Conservation (phyloP, 2,888 invertebrate species). For the Reticulitermes lucifugus region DNA sequence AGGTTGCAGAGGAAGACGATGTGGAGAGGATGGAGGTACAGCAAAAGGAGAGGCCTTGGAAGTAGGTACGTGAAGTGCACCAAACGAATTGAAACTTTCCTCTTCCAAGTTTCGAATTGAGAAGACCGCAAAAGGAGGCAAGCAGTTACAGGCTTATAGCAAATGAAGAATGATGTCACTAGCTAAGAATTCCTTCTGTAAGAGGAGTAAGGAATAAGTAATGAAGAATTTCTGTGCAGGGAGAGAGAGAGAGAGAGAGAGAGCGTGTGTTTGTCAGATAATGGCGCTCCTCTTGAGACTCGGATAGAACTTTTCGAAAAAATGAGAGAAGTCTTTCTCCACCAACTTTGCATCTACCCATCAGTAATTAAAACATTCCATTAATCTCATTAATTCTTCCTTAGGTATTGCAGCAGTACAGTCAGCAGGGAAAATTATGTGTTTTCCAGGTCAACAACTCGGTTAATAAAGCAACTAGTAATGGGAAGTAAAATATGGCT, state of each 20-base stretch:
- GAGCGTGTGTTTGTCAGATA: constrained; percentile 46
- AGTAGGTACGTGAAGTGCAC: background rate
- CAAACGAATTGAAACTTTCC: background rate
- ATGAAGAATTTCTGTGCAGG: constrained; percentile 30
- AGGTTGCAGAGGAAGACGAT: background rate
- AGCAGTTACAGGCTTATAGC: constrained; percentile 1
- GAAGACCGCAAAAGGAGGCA: background rate
- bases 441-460: background rate
- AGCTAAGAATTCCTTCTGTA: constrained; percentile 15
- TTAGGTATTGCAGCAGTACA: constrained; percentile 18
- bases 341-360: constrained; percentile 41
- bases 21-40: background rate
- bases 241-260: constrained; percentile 2
- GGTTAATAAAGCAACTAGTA: background rate
- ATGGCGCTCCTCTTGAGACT: constrained; percentile 43
- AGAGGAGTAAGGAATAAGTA: constrained; percentile 25
- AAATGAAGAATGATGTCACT: constrained; percentile 50
- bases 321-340: background rate
- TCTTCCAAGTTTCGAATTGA: background rate
- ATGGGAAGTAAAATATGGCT: no score
- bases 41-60: background rate
- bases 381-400: constrained; percentile 47
- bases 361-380: constrained; percentile 49
- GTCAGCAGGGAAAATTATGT: background rate
- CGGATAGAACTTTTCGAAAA: background rate